Base-by-base conservation (phyloP, 2,113 vertebrate genomes). In the Engystomops pustulosus region DNA sequence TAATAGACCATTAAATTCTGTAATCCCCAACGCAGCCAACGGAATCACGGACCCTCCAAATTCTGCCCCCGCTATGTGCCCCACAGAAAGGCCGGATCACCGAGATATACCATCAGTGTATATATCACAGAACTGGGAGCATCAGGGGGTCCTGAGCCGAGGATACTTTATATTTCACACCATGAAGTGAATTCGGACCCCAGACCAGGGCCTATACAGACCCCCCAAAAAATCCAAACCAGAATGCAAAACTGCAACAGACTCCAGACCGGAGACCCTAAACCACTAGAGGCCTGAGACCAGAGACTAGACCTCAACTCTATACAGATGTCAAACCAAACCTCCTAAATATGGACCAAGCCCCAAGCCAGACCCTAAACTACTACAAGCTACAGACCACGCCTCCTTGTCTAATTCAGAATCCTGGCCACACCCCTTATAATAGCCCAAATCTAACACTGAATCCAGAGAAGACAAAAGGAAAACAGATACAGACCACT, bases 21-120 rank as follows among this genome's bases (percentile, higher is more conserved):
- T 74, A 82, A 72, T 82, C 80, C 80, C 80, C 80, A 58, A n/a
- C 68, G 32, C 7, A 58, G 14, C 60, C 49, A 15, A 68, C 65
- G 34, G 32, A 45, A 20, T 10, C 30, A 10, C 7, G 41, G 38
- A 41, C 27, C 41, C 32, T 4, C 38, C 23, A 27, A 25, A 80
- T 44, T 49, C n/a, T 36, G 30, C 30, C 27, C 27, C 41, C 12
- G 53, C 45, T 74, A 44, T 60, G 36, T 82, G 41, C 27, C 70
- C 36, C 20, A 25, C n/a, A 18, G 79, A 18, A 41, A 36, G 2
- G 45, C 7, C 20, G 9, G 9, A 38, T 23, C 18, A 30, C 6
- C 15, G 4, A 34, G 27, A 17, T 15, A 5, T 62, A 30, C 10
- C 27, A 14, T 27, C 27, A 3, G 18, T 2, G 8, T n/a, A 2